Conservation (phyloP, 2,797 vertebrate genomes). For the Sebastes oblongus region DNA sequence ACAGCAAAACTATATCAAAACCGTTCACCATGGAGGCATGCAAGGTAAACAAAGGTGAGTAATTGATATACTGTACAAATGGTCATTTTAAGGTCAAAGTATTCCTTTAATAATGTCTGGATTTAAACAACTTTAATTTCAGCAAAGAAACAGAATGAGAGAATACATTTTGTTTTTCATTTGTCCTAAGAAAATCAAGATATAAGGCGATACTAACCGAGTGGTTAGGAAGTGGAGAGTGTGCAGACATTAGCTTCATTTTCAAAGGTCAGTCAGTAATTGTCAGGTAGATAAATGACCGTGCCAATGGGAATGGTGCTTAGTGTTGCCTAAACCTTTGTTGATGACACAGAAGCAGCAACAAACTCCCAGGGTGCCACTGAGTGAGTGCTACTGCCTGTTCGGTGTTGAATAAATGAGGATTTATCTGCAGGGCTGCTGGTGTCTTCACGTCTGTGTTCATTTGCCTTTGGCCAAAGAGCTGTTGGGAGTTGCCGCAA, state of each 20-base stretch:
- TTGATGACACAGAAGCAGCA: conserved; percentile 24
- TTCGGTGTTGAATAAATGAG: conserved; percentile 51
- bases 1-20: too few relatives aligned
- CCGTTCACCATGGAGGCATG: too few relatives aligned
- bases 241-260: conserved; percentile 30
- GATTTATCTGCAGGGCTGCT: conserved; percentile 47
- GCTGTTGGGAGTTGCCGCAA: background rate
- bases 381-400: conserved; percentile 15
- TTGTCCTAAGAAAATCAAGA: background rate
- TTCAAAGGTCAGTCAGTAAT: conserved; percentile 53
- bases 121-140: too few relatives aligned
- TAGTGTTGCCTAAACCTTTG: conserved; percentile 31
- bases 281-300: conserved; percentile 64
- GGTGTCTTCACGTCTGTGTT: conserved; percentile 17
- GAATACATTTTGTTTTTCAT: background rate
- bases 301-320: conserved; percentile 35
- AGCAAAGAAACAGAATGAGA: too few relatives aligned
- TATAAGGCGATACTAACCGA: background rate
- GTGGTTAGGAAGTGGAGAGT: background rate
- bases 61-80: too few relatives aligned
- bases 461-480: conserved; percentile 12
- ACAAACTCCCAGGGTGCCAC: conserved; percentile 30
- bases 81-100: too few relatives aligned
- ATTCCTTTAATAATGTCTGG: too few relatives aligned
- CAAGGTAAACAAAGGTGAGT: too few relatives aligned